phyloP scores from a whole-genome alignment of 2,888 invertebrate genomes.

The Oscheius sp. region DNA sequence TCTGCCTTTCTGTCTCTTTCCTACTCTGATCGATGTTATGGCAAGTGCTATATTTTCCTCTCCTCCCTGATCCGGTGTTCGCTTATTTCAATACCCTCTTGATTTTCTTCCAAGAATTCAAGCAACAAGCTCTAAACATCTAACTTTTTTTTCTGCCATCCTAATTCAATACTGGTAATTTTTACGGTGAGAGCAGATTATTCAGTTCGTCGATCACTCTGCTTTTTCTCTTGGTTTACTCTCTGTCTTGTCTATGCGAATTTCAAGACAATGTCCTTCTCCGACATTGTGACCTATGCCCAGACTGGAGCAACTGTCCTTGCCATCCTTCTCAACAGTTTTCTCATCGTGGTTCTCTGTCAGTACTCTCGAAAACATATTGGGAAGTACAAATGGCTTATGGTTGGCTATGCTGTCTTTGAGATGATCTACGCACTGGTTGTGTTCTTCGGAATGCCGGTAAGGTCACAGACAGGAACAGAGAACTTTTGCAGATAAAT shows the following conservation, averaged over 20 bases:
- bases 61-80: too few relatives aligned
- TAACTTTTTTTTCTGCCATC: too few relatives aligned
- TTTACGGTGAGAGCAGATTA: background rate
- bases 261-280: conserved; percentile 7
- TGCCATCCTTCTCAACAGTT: conserved; percentile 7
- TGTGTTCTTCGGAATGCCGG: conserved; percentile 27
- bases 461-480: background rate
- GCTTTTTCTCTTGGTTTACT: background rate
- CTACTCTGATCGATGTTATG: too few relatives aligned
- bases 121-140: too few relatives aligned
- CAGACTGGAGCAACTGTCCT: conserved; percentile 2
- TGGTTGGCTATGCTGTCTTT: conserved; percentile 7
- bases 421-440: conserved; percentile 21
- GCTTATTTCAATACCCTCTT: too few relatives aligned
- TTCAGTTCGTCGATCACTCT: background rate
- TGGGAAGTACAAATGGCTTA: conserved; percentile 5
- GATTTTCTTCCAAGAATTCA: too few relatives aligned
- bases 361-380: conserved; percentile 11
- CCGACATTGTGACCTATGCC: conserved; percentile 10
- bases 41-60: too few relatives aligned
- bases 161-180: too few relatives aligned
- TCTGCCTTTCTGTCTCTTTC: too few relatives aligned
- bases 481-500: conserved; percentile 1
- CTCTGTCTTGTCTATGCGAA: background rate
- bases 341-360: background rate